Evolutionary conservation across 1,140 invertebrate species (phyloP), one percentile per base, ranked within the genome.

Genomic region (Drosophila nigrodunni): DNA sequence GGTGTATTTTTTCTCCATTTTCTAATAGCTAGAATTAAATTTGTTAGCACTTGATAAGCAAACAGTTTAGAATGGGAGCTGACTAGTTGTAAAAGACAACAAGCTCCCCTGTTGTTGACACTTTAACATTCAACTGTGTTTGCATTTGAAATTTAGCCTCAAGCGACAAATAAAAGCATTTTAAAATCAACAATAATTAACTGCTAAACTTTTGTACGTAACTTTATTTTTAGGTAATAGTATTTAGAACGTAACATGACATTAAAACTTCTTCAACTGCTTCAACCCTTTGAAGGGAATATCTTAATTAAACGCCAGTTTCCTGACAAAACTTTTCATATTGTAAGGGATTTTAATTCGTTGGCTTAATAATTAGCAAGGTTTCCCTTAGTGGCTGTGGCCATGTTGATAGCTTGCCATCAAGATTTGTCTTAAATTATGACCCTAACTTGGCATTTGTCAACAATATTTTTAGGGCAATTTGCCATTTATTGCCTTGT

Each of bases 111-210:
- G 25, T 30, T 30, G 25, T 30, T 30, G 25, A 30, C 25, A 30
- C 25, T 30, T 30, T 30, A 5, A 30, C 25, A 69, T 72, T 65
- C 73, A 61, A 50, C 52, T 66, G 80, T 46, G 50, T 41, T 70
- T 79, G 80, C 35, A 58, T 34, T 41, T 77, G 81, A 80, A 81
- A 71, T 62, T 67, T 77, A 64, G n/a, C 81, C 68, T 21, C 60
- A 41, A 43, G 68, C 69, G 41, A 61, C 65, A 85, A 68, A 77
- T 83, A 57, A 75, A 85, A 86, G 80, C 69, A 85, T 86, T 86
- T 80, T 68, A 85, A 85, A 78, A 85, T 85, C 82, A 86, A 85
- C 81, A 78, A 85, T 81, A 86, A 85, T 85, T 86, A 81, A 78
- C 58, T 74, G 60, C 37, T 39, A 71, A 83, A 85, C 58, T 85